phyloP scores from a whole-genome alignment of 2,113 vertebrate species.

The Motacilla alba region DNA sequence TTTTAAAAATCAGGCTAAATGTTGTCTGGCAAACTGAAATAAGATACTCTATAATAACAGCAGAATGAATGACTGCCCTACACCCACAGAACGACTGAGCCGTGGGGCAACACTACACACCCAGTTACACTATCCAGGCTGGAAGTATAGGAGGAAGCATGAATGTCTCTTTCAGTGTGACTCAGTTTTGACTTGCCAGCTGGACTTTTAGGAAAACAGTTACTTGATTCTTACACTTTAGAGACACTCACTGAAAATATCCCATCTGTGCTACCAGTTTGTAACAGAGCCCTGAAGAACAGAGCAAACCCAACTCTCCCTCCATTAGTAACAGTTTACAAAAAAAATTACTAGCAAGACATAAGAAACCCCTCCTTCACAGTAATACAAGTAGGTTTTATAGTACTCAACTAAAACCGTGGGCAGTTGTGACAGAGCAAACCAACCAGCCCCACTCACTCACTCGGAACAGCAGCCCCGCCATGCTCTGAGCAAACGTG shows the following conservation, averaged over 20 bases:
- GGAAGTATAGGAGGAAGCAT: rapidly evolving
- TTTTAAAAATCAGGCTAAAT: too few species aligned
- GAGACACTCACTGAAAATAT: neutral
- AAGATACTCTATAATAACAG: rapidly evolving
- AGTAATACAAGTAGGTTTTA: neutral
- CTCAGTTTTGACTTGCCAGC: neutral
- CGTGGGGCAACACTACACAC: rapidly evolving
- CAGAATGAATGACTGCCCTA: neutral
- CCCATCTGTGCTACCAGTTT: neutral
- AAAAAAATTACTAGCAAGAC: neutral
- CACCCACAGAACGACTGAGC: rapidly evolving
- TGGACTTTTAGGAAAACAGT: neutral
- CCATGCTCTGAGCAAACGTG: constrained; percentile 88
- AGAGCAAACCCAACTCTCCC: neutral
- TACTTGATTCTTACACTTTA: neutral
- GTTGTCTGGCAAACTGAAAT: neutral
- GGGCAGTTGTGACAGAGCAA: neutral
- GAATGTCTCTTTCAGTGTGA: neutral
- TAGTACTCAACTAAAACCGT: neutral
- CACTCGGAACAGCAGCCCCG: constrained; percentile 92
- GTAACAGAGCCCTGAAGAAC: neutral
- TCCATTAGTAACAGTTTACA: neutral
- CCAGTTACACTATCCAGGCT: neutral
- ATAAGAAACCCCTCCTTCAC: neutral
- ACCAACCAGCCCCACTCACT: constrained; percentile 19